Base-by-base conservation (phyloP, 2,113 vertebrate genomes). In the Gorsachius goisagi region DNA sequence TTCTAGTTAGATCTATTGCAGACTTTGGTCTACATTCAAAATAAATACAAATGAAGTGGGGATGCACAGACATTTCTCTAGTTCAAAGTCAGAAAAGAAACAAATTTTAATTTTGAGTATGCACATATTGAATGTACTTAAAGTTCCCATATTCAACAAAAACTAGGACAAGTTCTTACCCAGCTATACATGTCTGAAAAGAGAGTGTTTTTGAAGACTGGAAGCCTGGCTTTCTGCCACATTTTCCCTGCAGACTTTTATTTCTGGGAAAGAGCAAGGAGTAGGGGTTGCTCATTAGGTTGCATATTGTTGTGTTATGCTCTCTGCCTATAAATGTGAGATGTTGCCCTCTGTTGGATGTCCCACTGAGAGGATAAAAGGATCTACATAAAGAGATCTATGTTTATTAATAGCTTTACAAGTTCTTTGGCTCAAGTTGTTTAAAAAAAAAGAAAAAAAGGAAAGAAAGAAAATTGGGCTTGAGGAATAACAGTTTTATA, bases 351-450 rank as follows among this genome's bases (percentile, higher is more conserved):
- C 95, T 90, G 35, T 82, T 93, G 77, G 81, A 63, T 77, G 44
- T 91, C 89, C 74, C 74, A 79, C 91, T 69, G 85, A 90, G 93
- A 94, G 53, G 67, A 96, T 79, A 88, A 94, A 93, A 92, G 71
- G 71, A 88, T 88, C 35, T 52, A 45, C 85, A 95, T 81, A 83
- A 94, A 89, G 58, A 94, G 10, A 76, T 68, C 63, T 69, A 45
- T 94, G 74, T 75, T 94, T 89, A 88, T 88, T 92, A 89, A 85
- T 75, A 35, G 44, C 52, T 95, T 94, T 87, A 81, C 73, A 94
- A 72, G 69, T 92, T 85, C 56, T 85, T 77, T 92, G 76, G 80
- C 49, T 94, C 11, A 11, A 66, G 53, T 35, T 55, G 8, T 47
- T 56, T 17, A 5, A 64, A 33, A 50, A 30, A 50, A 45, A 32